Evolutionary conservation across 1,140 invertebrate species (phyloP).

Genomic region (Pachypsylla venusta): DNA sequence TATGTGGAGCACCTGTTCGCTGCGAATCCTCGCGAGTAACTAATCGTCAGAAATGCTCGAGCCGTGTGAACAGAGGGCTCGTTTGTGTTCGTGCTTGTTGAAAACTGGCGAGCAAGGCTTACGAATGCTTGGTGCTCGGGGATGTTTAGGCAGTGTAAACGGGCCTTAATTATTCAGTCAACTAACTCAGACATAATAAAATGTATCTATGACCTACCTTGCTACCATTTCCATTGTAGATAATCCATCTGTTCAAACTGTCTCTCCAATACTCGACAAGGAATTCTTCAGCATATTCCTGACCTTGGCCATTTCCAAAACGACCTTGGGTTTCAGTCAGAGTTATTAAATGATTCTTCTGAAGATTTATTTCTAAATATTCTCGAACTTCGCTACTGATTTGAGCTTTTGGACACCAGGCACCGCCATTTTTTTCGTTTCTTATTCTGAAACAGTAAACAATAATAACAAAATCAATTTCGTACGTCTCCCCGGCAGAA

Average conservation of each 20-base stretch:
- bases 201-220: constrained; percentile 48
- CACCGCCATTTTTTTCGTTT: constrained; percentile 73
- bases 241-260: constrained; percentile 50
- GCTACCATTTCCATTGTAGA: constrained; percentile 57
- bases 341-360: constrained; percentile 59
- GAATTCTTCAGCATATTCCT: constrained; percentile 74
- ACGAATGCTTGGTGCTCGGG: no score
- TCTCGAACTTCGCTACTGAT: constrained; percentile 58
- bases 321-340: constrained; percentile 81
- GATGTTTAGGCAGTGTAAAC: no score
- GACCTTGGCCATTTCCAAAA: constrained; percentile 84
- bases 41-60: no score
- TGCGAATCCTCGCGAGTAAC: no score
- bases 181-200: no score
- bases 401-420: constrained; percentile 80
- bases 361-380: constrained; percentile 73
- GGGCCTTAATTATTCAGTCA: no score
- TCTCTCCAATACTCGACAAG: constrained; percentile 70
- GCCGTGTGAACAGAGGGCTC: no score
- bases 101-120: no score
- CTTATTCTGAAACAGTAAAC: constrained; percentile 50
- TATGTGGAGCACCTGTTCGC: no score
- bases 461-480: no score
- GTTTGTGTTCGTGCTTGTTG: no score
- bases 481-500: no score